These are phyloP conservation scores for Tragelaphus scriptus DNA, from an alignment of 2,113 vertebrate genomes.

Conservation along the genomic window DNA sequence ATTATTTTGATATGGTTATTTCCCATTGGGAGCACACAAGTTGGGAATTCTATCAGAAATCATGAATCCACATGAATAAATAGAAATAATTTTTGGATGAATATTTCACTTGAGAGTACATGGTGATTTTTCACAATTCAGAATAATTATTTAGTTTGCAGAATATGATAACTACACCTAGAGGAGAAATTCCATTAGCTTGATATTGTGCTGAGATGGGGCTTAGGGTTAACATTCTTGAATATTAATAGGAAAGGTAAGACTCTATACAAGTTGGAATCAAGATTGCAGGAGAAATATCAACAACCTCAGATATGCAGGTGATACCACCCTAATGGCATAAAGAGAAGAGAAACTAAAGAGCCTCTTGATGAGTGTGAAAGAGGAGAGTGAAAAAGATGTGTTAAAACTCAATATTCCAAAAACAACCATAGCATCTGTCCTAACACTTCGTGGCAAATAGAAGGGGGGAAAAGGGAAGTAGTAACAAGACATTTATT, in stretches of 20 bases:
- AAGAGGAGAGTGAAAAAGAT: too few relatives aligned
- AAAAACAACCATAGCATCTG: too few relatives aligned
- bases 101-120: background rate
- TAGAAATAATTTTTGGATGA: background rate
- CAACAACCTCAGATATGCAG: background rate
- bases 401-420: accelerated
- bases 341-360: too few relatives aligned
- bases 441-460: too few relatives aligned
- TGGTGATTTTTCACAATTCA: background rate
- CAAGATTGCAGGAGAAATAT: background rate
- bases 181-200: background rate
- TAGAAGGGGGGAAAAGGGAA: too few relatives aligned
- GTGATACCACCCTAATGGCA: too few relatives aligned
- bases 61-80: background rate
- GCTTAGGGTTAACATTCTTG: background rate
- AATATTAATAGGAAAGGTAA: background rate
- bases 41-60: background rate
- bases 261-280: background rate
- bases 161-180: background rate
- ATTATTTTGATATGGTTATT: background rate
- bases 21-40: background rate
- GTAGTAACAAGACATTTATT: too few relatives aligned
- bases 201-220: background rate
- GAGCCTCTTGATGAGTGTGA: too few relatives aligned
- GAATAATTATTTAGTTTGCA: background rate